phyloP scores from a whole-genome alignment of 2,888 invertebrate genomes.

The Actias luna region DNA sequence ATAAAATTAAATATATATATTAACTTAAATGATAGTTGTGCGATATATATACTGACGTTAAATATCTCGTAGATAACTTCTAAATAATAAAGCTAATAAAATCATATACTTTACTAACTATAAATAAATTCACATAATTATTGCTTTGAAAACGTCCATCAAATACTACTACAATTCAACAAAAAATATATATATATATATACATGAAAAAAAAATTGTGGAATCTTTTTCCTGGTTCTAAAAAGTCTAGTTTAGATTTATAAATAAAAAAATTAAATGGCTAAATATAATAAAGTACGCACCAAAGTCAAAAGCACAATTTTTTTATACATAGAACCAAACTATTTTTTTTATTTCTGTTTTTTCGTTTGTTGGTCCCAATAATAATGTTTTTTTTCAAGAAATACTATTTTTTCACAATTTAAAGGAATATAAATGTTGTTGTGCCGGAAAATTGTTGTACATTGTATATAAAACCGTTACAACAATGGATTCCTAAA shows the following conservation, averaged over 20 bases:
- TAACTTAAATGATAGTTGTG: slow-evolving; percentile 50
- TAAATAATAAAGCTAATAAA: slow-evolving; percentile 51
- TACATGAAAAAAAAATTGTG: background rate
- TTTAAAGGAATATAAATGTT: background rate
- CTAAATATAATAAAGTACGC: slow-evolving; percentile 37
- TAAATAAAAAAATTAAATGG: slow-evolving; percentile 22
- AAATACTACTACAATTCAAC: slow-evolving; percentile 30
- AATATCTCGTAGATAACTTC: slow-evolving; percentile 49
- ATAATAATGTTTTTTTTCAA: slow-evolving; percentile 30
- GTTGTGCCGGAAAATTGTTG: too few relatives aligned
- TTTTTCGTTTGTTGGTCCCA: slow-evolving; percentile 49
- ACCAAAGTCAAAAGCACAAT: slow-evolving; percentile 51
- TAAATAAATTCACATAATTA: slow-evolving; percentile 58
- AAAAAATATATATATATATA: background rate
- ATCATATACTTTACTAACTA: slow-evolving; percentile 59
- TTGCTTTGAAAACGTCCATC: slow-evolving; percentile 65
- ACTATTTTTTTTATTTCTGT: too few relatives aligned
- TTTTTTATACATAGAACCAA: slow-evolving; percentile 24
- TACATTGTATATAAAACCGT: too few relatives aligned
- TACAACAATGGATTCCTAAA: too few relatives aligned
- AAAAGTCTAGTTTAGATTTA: slow-evolving; percentile 25
- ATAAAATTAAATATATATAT: slow-evolving; percentile 31
- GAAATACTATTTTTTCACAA: background rate
- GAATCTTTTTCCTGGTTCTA: background rate
- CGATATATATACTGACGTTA: slow-evolving; percentile 51